Base-by-base conservation (phyloP, 2,113 vertebrate species). In the Bathybates hornii region DNA sequence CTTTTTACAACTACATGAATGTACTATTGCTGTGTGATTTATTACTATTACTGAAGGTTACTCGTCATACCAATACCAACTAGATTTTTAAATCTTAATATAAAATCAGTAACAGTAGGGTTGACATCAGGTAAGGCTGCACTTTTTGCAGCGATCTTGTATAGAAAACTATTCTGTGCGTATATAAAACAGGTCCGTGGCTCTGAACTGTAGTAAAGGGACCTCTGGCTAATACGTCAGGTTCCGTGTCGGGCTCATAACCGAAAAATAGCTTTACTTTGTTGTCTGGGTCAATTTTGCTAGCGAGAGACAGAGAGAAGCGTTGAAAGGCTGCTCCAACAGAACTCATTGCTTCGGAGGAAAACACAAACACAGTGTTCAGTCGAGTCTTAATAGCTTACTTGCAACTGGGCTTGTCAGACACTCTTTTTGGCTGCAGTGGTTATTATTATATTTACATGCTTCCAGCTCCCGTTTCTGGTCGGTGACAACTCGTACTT, bases 131-230 rank as follows among this genome's bases (percentile, higher is more conserved):
- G n/a, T 56, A 56, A 56, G 1, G 53, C 11, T 56, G 53, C 21
- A 24, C 21, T 24, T 56, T 24, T 56, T 56, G n/a, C 53, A 56
- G 10, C 6, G 0, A 24, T 24, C 6, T 56, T 3, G 0, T 24
- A 54, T 3, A 24, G 53, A 54, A 24, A 54, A 54, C 10, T 56
- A 6, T 56, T 56, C 1, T 1, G 0, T 0, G 11, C 3, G 0
- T 54, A 24, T 13, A 12, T 54, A 54, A 12, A 54, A 54, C n/a
- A 54, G n/a, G 53, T 54, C 53, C 0, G 3, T 1, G 6, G 53
- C 53, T 54, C 53, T 2, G n/a, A 54, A 54, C 6, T 0, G 0
- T 24, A 24, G n/a, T 54, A 56, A 56, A 56, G 6, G 2, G 11
- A 24, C 53, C 53, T 54, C n/a, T 24, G 53, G 6, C 53, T 0